Evolutionary conservation across 2,888 invertebrate species (phyloP), one percentile per base, ranked within the genome.

Genomic region (Octodonta nipae): DNA sequence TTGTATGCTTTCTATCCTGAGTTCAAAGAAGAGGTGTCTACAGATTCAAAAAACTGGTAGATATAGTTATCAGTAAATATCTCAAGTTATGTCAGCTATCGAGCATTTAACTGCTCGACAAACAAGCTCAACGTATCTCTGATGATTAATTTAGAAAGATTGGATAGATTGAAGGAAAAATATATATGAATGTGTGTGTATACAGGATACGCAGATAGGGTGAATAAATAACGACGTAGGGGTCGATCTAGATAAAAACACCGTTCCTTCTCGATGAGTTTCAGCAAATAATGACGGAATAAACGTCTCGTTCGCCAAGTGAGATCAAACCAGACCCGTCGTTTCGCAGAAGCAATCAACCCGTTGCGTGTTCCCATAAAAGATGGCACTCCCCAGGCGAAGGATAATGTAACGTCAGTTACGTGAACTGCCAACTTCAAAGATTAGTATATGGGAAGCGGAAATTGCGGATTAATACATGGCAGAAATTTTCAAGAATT

Each of bases 321-420:
- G 28, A 42, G 26, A 28, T 15, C 27, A n/a, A n/a, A n/a, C n/a
- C n/a, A n/a, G n/a, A n/a, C 15, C 37, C 40, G 38, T 35, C 41
- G 35, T 35, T 26, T 31, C 38, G 43, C 41, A 38, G 41, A 55
- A 54, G 60, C 58, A 60, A 60, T 60, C 60, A 61, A 60, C 58
- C 56, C 54, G 49, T 58, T 60, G 59, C 60, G 60, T 61, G 60
- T 59, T 52, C 54, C 54, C 58, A 55, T 61, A 60, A 61, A 60
- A 47, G 32, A 35, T 32, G 43, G 40, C 40, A 36, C 42, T 38
- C 45, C 49, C 47, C 45, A 42, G 42, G 38, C 43, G 38, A 11
- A 22, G 22, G 22, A 22, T 22, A 22, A 22, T 22, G 22, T 22
- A n/a, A 11, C 22, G 22, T 22, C 11, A 22, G 22, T 22, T 22